Conservation (phyloP, 2,113 vertebrate genomes). For the Talpa occidentalis region DNA sequence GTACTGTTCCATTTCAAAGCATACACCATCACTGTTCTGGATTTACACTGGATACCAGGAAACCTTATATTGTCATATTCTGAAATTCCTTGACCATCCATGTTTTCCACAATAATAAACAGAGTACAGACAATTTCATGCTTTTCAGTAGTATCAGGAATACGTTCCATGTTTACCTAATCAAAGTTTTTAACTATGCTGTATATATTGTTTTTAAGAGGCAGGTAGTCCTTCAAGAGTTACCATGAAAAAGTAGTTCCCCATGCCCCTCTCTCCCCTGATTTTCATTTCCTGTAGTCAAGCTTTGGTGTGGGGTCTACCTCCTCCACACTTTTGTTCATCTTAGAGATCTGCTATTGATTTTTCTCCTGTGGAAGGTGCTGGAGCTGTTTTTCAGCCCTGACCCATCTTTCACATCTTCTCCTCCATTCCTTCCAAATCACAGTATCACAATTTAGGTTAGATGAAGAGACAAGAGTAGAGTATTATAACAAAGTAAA, state of each 20-base stretch:
- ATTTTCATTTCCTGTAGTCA: neutral
- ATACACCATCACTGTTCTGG: neutral
- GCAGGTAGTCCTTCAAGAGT: neutral
- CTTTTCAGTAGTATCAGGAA: neutral
- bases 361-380: neutral
- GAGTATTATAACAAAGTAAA: neutral
- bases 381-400: neutral
- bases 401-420: neutral
- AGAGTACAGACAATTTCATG: neutral
- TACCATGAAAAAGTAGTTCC: neutral
- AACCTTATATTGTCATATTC: neutral
- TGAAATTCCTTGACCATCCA: neutral
- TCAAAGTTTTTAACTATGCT: neutral
- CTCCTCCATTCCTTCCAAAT: neutral
- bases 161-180: neutral
- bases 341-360: neutral
- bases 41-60: neutral
- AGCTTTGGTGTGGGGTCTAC: neutral
- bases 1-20: neutral
- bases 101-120: neutral
- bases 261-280: no score
- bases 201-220: neutral
- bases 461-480: neutral
- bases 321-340: neutral
- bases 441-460: neutral